Conservation (phyloP, 1,140 invertebrate genomes). For the Yoshiicerus persimilis region DNA sequence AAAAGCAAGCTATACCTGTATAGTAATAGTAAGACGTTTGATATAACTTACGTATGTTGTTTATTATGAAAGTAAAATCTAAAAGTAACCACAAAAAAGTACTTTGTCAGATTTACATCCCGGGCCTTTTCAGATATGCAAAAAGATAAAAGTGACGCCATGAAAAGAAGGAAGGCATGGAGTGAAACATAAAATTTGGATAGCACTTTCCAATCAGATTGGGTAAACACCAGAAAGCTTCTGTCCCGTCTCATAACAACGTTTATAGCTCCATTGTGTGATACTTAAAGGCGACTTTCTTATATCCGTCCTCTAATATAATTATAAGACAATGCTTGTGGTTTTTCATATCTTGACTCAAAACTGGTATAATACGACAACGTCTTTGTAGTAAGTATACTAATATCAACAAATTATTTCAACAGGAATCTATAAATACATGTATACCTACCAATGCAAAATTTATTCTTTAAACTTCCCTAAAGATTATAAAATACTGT, state of each 20-base stretch:
- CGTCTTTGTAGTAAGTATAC: no score
- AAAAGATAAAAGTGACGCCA: not conserved
- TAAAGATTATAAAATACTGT: no score
- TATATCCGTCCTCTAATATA: no score
- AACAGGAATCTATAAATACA: no score
- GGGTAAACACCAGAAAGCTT: not conserved
- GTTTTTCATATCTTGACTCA: no score
- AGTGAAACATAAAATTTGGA: not conserved
- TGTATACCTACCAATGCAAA: no score
- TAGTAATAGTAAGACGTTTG: not conserved
- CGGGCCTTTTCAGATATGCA: not conserved
- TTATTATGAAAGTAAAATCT: not conserved
- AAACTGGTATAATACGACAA: no score
- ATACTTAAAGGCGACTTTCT: no score
- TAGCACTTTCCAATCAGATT: not conserved
- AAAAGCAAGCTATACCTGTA: no score
- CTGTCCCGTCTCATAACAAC: not conserved
- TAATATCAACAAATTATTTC: no score
- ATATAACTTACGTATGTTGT: not conserved
- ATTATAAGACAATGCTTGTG: no score
- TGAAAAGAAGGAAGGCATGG: not conserved
- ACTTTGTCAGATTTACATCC: not conserved
- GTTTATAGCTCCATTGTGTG: not conserved
- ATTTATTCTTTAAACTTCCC: no score
- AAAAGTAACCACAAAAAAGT: not conserved